Conservation (phyloP, 2,888 invertebrate genomes). For the Mayetiola destructor region DNA sequence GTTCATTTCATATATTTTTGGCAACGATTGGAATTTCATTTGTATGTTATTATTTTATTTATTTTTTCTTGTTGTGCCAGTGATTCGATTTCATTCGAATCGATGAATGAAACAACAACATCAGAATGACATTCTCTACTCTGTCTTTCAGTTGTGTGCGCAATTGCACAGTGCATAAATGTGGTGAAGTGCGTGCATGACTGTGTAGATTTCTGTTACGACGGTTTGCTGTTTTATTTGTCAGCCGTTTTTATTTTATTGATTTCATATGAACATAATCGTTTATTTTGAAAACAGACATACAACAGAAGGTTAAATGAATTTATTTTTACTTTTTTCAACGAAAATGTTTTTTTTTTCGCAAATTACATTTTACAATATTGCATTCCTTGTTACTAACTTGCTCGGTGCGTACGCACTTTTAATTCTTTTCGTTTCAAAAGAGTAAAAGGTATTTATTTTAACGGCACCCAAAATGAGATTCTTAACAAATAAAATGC, state of each 20-base stretch:
- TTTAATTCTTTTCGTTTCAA: neutral
- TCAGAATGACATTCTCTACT: neutral
- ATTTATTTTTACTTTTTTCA: conserved; percentile 6
- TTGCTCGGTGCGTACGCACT: no score
- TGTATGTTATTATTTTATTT: conserved; percentile 2
- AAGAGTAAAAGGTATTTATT: conserved; percentile 5
- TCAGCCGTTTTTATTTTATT: conserved; percentile 4
- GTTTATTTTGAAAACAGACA: conserved; percentile 7
- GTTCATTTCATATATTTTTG: conserved; percentile 11
- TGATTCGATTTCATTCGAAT: no score
- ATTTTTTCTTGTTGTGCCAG: no score
- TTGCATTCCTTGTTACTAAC: no score
- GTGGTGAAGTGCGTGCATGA: neutral
- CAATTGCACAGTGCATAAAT: no score
- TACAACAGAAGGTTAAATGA: conserved; percentile 5
- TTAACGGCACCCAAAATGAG: neutral
- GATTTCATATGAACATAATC: conserved; percentile 8
- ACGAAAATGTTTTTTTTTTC: neutral
- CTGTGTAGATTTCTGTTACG: neutral
- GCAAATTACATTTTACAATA: no score
- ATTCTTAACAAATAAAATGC: neutral
- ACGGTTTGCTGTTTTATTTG: neutral
- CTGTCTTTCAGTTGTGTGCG: neutral
- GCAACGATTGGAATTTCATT: conserved; percentile 4
- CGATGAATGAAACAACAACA: no score